A percentile compares a stretch with the other conserved stretches of the same genome.
Conservation (phyloP, 2,113 vertebrate species). For the Elgaria multicarinata region DNA sequence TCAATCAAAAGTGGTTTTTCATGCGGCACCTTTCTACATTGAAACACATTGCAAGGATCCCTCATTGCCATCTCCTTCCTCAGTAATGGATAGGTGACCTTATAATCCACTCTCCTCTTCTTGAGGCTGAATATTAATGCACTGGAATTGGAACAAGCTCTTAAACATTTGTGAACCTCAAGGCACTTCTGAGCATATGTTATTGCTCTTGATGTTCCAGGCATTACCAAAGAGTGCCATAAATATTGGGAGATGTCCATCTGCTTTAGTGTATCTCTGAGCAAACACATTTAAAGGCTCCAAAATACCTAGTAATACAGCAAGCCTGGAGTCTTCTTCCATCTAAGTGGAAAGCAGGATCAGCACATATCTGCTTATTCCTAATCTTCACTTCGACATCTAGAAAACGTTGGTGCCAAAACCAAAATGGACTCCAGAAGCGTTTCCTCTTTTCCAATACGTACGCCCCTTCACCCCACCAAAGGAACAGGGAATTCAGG, state of each 20-base stretch:
- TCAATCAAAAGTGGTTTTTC: background rate
- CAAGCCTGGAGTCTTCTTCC: background rate
- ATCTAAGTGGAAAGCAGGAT: background rate
- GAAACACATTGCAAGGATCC: background rate
- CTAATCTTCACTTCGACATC: constrained; percentile 19
- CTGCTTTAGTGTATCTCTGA: constrained; percentile 29
- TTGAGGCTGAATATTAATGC: constrained; percentile 17
- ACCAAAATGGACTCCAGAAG: background rate
- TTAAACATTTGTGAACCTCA: constrained; percentile 52
- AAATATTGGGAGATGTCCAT: constrained; percentile 36
- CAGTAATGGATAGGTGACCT: constrained; percentile 8
- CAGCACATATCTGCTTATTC: background rate
- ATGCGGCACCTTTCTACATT: background rate
- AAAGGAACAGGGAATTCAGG: background rate
- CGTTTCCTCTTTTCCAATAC: background rate
- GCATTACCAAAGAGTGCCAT: constrained; percentile 32
- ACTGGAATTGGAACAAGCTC: constrained; percentile 30
- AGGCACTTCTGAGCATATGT: constrained; percentile 44
- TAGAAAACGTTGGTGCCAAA: constrained; percentile 13
- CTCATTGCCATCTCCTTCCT: background rate
- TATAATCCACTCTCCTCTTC: constrained; percentile 21
- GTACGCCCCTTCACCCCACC: background rate
- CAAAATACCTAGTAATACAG: constrained; percentile 3
- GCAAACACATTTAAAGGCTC: constrained; percentile 3
- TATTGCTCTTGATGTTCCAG: constrained; percentile 45